Base-by-base conservation (phyloP, 2,797 vertebrate genomes). In the Scarus forsteni region DNA sequence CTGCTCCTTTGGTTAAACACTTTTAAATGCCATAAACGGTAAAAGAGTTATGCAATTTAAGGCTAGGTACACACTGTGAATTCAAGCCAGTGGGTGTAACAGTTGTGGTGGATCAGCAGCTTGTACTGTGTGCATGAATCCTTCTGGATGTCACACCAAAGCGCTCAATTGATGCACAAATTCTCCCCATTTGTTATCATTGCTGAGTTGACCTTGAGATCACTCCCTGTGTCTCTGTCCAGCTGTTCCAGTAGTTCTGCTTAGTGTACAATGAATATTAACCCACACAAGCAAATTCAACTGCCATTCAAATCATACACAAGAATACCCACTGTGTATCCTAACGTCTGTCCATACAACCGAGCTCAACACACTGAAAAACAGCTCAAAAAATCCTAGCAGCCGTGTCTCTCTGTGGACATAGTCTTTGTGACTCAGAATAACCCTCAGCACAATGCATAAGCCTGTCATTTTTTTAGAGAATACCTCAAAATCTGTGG, bases 151-250 rank as follows among this genome's bases (percentile, higher is more conserved):
- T 16, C 11, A 16, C 7, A 45, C 8, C 68, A 48, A 68, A 54
- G 46, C 38, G 18, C 27, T 45, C 42, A 12, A 7, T 39, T 35
- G 4, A 51, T 44, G 34, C 27, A 45, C 35, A 12, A 7, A 35
- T 35, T 3, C 34, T 66, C 46, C 15, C 13, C 38, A 4, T 10
- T 59, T 8, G 36, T 58, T 15, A 38, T 42, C 34, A 59, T 45
- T 39, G 43, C 44, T 40, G 34, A 39, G 46, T 48, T 69, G 68
- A 73, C 60, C 45, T 63, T 75, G 34, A 39, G 56, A 18, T 36
- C 14, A 18, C 44, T 49, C 27, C 10, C 39, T 49, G 40, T 38
- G 16, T 66, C 39, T 66, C 44, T 66, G 27, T 63, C 57, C 18
- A 55, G 16, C 15, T 63, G 36, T 7, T 42, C 18, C 11, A 39